Conservation (phyloP, 2,797 vertebrate species). For the Lacerta bilineata region DNA sequence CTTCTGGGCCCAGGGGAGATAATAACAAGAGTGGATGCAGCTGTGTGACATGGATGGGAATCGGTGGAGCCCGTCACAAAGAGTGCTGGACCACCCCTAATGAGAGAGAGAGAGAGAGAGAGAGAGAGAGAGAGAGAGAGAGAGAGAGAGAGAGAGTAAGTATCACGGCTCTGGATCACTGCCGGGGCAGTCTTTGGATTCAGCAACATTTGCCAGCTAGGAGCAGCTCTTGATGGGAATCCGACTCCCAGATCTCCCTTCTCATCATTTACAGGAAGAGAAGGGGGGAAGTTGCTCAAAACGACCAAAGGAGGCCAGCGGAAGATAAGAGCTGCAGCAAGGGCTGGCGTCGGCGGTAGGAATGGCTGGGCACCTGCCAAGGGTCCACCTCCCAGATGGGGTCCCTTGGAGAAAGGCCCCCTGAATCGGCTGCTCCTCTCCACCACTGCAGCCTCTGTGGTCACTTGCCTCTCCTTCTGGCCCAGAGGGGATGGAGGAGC, state of each 20-base stretch:
- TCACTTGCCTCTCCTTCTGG: neutral
- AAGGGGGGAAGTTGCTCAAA: neutral
- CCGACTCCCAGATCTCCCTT: no score
- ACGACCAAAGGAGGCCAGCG: neutral
- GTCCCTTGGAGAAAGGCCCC: neutral
- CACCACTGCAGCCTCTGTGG: neutral
- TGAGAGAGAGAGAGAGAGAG: neutral
- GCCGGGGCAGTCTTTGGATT: neutral
- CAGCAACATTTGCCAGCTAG: neutral
- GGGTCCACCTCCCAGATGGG: no score
- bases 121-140: neutral
- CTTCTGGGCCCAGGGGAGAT: conserved; percentile 43
- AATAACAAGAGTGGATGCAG: conserved; percentile 45
- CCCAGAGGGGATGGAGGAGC: neutral
- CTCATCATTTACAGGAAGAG: neutral
- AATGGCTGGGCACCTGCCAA: no score
- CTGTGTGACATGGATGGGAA: conserved; percentile 38
- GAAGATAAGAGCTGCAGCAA: neutral
- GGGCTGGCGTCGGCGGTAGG: no score
- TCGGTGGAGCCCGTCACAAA: neutral
- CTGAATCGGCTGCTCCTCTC: neutral
- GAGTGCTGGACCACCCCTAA: conserved; percentile 31
- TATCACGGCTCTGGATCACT: neutral
- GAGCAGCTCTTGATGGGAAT: conserved; percentile 3
- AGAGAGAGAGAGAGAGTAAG: no score